Base-by-base conservation (phyloP, 2,888 invertebrate genomes). In the Corythucha ciliata region DNA sequence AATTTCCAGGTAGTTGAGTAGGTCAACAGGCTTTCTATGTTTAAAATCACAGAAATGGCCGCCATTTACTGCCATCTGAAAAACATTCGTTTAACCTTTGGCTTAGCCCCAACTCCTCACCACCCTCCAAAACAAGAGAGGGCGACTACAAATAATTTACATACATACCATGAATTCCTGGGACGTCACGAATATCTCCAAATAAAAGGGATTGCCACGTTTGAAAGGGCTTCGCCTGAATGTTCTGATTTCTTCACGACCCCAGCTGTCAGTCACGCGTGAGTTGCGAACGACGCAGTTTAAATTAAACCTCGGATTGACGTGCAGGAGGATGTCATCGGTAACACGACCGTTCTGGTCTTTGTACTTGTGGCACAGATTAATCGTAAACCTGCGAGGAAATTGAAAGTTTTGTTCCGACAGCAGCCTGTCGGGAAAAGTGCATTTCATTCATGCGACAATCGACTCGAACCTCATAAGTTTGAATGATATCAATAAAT, bases 261-360 rank as follows among this genome's bases (percentile, higher is more conserved):
- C 49, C 49, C 49, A 49, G 2, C 29, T 16, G 14, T 33, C 20
- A 5, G 32, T 41, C 5, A 49, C 34, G 32, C 20, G 42, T 24
- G 41, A 41, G 16, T 49, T 49, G 5, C 49, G 26, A 4, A 49
- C 40, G 4, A 49, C 41, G 16, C 49, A 49, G 27, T 49, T 49
- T 25, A 40, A 41, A 4, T 40, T 22, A 8, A 49, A 33, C 6
- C 49, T 27, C 3, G 49, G 49, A 16, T 49, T 49, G 4, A 49
- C 32, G 25, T 49, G 49, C n/a, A n/a, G n/a, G n/a, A n/a, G n/a
- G n/a, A n/a, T n/a, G n/a, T n/a, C n/a, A n/a, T n/a, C n/a, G n/a
- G n/a, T n/a, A n/a, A n/a, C n/a, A n/a, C n/a, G n/a, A n/a, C n/a
- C n/a, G n/a, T n/a, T n/a, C n/a, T n/a, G n/a, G n/a, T n/a, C n/a